Base-by-base conservation (phyloP, 2,797 vertebrate species). In the Pseudochirops corinnae region DNA sequence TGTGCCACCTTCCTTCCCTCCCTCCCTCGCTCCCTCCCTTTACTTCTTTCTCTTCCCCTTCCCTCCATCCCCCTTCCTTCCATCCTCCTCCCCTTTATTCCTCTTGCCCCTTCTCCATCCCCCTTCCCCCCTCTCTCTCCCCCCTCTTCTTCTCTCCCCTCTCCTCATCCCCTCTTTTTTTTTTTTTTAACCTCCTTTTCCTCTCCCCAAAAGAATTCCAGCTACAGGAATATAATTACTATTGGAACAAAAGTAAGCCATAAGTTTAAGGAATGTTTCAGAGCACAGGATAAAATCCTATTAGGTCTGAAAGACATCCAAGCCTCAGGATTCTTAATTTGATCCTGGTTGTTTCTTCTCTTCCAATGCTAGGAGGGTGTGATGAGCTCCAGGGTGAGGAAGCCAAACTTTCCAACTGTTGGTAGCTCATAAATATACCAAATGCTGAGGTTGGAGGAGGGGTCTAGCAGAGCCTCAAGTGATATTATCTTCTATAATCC, bases 111-210 rank as follows among this genome's bases (percentile, higher is more conserved):
- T 46, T 46, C 46, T 46, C 46, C 2, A 12, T 33, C 1, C 28
- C 60, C 3, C 60, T 29, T 60, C 5, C n/a, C 16, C 4, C 39
- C n/a, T 82, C 13, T 14, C 1, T n/a, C 39, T 16, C 29, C n/a
- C 0, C 4, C 0, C 6, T n/a, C 67, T 18, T 13, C 31, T n/a
- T 14, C 0, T 24, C n/a, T 60, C 6, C n/a, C 10, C 14, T 39
- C 18, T 26, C 33, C n/a, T 74, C n/a, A 39, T 18, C 16, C 5
- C n/a, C 5, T 39, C 62, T 9, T 39, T 74, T 14, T 74, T 74
- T 14, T 74, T 21, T 18, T 12, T 9, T 53, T 46, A 46, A 52
- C 31, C 62, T 6, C 67, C 2, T 10, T 13, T 4, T 11, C 18
- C 6, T 21, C 39, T 10, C 7, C 7, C n/a, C n/a, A 3, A 24